Evolutionary conservation across 2,797 vertebrate species (phyloP), one percentile per base, ranked within the genome.

Genomic region (Eidolon dupreanum): DNA sequence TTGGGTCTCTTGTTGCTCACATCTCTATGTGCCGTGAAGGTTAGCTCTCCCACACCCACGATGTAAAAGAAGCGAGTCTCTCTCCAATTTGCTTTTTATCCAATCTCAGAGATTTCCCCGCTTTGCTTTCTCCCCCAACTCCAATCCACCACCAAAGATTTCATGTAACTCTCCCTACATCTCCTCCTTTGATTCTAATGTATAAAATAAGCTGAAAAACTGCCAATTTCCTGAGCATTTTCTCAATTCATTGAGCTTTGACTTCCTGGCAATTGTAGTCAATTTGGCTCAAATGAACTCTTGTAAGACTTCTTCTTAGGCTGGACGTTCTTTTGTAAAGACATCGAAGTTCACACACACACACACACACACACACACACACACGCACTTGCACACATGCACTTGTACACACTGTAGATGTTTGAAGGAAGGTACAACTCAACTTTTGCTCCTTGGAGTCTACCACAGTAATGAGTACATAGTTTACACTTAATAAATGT

Each of bases 401-500:
- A 36, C 26, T 22, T 15, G 15, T 22, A 6, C 2, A 3, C 0
- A 41, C 26, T 26, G 31, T 13, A 41, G 36, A 19, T n/a, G 5
- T 31, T 49, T 59, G 10, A 43, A 65, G 51, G 16, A 68, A 88
- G 51, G 17, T 46, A 2, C 9, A 13, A 41, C 68, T 88, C 33
- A 53, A 38, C 33, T 26, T 51, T 77, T 68, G 9, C 57, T 88
- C 61, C 90, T 81, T 13, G 1, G 33, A 70, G 61, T 57, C 51
- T 26, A 77, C 46, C 26, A 63, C 33, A 33, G 11, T 84, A 55
- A 68, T 55, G 33, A 92, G 70, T 28, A 73, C 51, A 38, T 12
- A 87, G 82, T 93, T 97, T 71, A 71, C 53, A 66, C 85, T 90
- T 85, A 86, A 68, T 84, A 93, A 90, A 74, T 89, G 94, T 94